Percentiles rank a stretch among this genome's conserved stretches.
phyloP scores from a whole-genome alignment of 2,113 vertebrate species.

The Tetrao urogallus region DNA sequence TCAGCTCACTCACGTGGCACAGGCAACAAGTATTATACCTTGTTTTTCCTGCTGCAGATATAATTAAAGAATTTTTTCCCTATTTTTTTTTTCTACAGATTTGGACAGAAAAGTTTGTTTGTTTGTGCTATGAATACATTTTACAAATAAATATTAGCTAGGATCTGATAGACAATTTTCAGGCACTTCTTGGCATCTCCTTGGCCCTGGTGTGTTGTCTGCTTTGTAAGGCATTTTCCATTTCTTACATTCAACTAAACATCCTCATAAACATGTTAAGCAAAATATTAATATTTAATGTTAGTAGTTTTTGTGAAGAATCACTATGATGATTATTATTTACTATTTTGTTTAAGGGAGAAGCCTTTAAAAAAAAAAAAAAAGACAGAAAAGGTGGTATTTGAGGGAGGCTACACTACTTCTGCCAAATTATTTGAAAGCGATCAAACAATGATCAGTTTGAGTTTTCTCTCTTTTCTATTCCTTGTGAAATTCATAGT shows the following conservation, averaged over 20 bases:
- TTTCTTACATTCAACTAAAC: not conserved
- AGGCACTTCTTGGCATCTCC: not conserved
- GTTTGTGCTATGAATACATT: not conserved
- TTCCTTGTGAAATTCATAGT: not conserved
- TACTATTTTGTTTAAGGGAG: not conserved
- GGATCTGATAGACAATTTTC: not conserved
- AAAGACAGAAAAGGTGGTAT: not conserved
- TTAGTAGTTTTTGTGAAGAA: not conserved
- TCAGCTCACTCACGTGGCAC: fast-evolving
- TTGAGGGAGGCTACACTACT: not conserved
- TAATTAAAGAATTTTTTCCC: fast-evolving
- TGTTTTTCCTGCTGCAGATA: not conserved
- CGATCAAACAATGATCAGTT: not conserved
- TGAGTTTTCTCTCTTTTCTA: not conserved
- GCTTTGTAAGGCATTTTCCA: not conserved
- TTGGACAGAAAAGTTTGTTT: not conserved
- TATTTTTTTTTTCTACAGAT: not conserved
- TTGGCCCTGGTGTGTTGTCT: not conserved
- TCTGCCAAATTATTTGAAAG: not conserved
- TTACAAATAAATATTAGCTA: not conserved
- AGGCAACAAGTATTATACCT: not conserved
- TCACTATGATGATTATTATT: not conserved
- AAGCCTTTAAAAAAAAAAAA: not conserved
- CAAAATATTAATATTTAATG: not conserved
- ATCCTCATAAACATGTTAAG: not conserved